A percentile compares a stretch with the other conserved stretches of the same genome.
Conservation (phyloP, 2,888 invertebrate species). For the Sacculina carcini region DNA sequence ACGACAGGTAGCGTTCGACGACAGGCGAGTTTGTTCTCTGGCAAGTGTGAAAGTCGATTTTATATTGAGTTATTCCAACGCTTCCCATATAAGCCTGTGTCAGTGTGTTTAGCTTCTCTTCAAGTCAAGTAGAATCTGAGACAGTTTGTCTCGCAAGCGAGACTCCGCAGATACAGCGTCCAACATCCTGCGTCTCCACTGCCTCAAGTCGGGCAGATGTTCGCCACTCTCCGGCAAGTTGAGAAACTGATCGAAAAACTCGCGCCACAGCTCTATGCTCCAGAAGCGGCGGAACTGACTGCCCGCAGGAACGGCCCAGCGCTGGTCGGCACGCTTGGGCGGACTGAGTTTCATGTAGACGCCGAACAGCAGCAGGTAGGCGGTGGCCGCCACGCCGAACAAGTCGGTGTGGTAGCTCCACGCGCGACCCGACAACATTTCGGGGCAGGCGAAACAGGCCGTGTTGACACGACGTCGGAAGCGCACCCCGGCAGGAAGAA, state of each 20-base stretch:
- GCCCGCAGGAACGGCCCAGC: slow-evolving; percentile 8
- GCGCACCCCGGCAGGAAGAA: slow-evolving; percentile 45
- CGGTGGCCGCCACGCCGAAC: slow-evolving; percentile 62
- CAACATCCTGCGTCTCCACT: not conserved
- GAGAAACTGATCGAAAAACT: slow-evolving; percentile 47
- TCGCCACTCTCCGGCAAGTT: slow-evolving; percentile 52
- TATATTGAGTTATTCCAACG: too few species aligned
- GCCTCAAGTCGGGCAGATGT: slow-evolving; percentile 38
- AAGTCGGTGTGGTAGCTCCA: slow-evolving; percentile 84
- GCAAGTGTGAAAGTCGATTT: too few species aligned
- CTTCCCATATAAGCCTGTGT: too few species aligned
- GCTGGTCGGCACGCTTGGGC: slow-evolving; percentile 4
- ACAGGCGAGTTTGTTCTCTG: too few species aligned
- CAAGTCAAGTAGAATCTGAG: too few species aligned
- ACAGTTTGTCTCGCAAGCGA: not conserved
- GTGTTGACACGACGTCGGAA: slow-evolving; percentile 28
- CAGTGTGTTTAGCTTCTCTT: too few species aligned
- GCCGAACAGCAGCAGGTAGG: slow-evolving; percentile 61
- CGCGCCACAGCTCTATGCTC: slow-evolving; percentile 44
- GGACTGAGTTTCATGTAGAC: slow-evolving; percentile 54
- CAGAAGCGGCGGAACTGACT: slow-evolving; percentile 30
- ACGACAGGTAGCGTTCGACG: too few species aligned
- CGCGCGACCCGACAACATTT: slow-evolving; percentile 66
- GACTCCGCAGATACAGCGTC: not conserved
- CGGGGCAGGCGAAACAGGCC: slow-evolving; percentile 28